phyloP scores from a whole-genome alignment of 2,797 vertebrate genomes.

The Pseudochromis fuscus region DNA sequence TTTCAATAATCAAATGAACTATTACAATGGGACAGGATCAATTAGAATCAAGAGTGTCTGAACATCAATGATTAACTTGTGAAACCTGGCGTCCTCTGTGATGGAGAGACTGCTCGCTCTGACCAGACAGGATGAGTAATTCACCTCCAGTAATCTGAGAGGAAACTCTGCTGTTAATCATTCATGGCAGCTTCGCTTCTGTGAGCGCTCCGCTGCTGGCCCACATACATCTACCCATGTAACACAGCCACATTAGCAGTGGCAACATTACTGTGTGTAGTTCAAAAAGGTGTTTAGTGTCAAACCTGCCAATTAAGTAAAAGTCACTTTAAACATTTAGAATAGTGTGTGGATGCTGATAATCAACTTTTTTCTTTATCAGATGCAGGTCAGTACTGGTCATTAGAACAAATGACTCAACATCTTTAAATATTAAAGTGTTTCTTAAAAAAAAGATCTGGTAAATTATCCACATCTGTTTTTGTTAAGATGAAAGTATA shows the following conservation, averaged over 20 bases:
- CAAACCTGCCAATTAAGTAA: neutral
- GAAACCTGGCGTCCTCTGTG: slow-evolving; percentile 2
- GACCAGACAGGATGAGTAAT: slow-evolving; percentile 39
- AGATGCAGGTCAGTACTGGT: too few relatives aligned
- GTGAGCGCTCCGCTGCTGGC: slow-evolving; percentile 11
- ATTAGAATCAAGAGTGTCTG: slow-evolving; percentile 10
- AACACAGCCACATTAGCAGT: slow-evolving; percentile 19
- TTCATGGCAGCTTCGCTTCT: slow-evolving; percentile 62
- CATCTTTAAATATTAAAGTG: neutral
- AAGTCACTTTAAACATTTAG: too few relatives aligned
- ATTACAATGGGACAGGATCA: neutral
- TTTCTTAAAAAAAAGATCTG: too few relatives aligned
- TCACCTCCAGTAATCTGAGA: slow-evolving; percentile 73
- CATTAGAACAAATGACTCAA: neutral
- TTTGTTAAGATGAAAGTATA: neutral
- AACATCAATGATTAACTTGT: slow-evolving; percentile 43
- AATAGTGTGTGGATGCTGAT: too few relatives aligned
- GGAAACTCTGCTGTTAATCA: slow-evolving; percentile 72
- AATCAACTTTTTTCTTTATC: too few relatives aligned
- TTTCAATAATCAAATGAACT: too few relatives aligned
- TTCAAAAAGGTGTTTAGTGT: neutral
- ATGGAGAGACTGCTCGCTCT: slow-evolving; percentile 1
- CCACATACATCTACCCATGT: slow-evolving; percentile 19
- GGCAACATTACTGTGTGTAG: neutral
- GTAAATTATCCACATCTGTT: neutral